Evolutionary conservation across 2,797 vertebrate genomes (phyloP).

Genomic region (Sebastes miniatus): DNA sequence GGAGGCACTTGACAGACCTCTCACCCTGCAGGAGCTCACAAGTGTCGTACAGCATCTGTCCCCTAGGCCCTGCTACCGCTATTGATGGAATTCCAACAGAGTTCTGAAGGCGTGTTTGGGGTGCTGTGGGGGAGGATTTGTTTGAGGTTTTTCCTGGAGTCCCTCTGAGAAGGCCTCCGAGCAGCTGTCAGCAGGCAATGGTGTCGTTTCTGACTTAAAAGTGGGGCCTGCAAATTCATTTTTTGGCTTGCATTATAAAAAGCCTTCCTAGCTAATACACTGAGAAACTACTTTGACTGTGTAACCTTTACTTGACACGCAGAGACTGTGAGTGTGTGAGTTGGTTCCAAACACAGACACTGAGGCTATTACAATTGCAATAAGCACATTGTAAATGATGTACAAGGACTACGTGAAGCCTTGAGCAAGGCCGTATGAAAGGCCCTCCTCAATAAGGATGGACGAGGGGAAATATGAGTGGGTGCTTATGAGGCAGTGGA

Average conservation of each 20-base stretch:
- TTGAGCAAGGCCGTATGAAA: neutral
- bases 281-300: neutral
- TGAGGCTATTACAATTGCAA: neutral
- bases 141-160: slow-evolving; percentile 41
- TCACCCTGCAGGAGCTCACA: slow-evolving; percentile 52
- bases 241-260: neutral
- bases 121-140: slow-evolving; percentile 28
- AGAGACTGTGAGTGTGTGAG: neutral
- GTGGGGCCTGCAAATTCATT: slow-evolving; percentile 1
- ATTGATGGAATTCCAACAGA: slow-evolving; percentile 58
- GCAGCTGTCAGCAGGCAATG: slow-evolving; percentile 44
- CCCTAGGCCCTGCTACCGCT: slow-evolving; percentile 19
- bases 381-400: neutral
- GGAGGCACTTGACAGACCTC: slow-evolving; percentile 60
- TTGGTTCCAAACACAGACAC: neutral
- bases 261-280: neutral
- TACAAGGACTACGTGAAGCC: neutral
- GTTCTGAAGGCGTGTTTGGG: slow-evolving; percentile 41
- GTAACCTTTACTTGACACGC: neutral
- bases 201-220: slow-evolving; percentile 26
- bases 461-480: neutral
- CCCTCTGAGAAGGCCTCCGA: slow-evolving; percentile 23
- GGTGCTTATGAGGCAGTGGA: neutral
- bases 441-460: neutral
- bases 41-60: slow-evolving; percentile 53